Evolutionary conservation across 1,140 invertebrate genomes (phyloP).

Genomic region (Panulirus ornatus): DNA sequence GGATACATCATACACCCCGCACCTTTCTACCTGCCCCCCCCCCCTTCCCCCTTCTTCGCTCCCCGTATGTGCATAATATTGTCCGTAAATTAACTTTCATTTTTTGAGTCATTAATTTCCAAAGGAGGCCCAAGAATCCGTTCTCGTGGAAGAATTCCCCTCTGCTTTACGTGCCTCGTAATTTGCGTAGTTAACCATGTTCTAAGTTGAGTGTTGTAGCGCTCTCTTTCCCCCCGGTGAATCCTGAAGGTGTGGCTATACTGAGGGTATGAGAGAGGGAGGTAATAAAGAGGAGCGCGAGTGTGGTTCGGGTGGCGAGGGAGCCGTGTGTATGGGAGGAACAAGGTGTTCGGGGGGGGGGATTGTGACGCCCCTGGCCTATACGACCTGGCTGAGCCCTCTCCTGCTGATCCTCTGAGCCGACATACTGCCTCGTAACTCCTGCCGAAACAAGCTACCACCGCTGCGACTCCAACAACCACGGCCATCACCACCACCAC

Average conservation of each 20-base stretch:
- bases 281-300: background rate
- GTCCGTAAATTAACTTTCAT: too few relatives aligned
- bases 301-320: background rate
- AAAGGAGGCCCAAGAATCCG: too few relatives aligned
- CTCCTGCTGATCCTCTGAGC: slow-evolving; percentile 10
- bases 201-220: too few relatives aligned
- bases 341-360: background rate
- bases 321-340: background rate
- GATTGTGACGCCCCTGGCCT: background rate
- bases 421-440: slow-evolving; percentile 5
- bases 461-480: background rate
- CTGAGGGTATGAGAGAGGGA: background rate
- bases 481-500: background rate
- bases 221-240: background rate
- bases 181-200: too few relatives aligned
- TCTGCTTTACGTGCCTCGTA: too few relatives aligned
- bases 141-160: too few relatives aligned
- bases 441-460: background rate
- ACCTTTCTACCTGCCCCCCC: too few relatives aligned
- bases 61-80: too few relatives aligned
- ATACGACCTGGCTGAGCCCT: background rate
- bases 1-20: too few relatives aligned
- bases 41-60: too few relatives aligned
- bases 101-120: too few relatives aligned
- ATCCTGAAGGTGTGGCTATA: background rate